Base-by-base conservation (phyloP, 2,113 vertebrate species). In the Tragelaphus imberbis region DNA sequence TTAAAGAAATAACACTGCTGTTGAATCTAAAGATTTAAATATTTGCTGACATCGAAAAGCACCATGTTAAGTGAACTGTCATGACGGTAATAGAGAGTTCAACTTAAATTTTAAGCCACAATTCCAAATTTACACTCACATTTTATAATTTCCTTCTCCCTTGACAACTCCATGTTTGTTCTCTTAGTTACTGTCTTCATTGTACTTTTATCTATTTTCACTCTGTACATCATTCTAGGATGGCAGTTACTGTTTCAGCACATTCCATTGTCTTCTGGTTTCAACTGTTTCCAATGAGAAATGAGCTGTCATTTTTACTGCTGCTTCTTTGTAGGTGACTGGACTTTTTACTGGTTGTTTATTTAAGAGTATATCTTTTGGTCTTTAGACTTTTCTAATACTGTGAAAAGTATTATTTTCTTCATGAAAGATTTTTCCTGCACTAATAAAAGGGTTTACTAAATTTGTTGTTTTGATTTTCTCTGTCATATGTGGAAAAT, bases 131-230 rank as follows among this genome's bases (percentile, higher is more conserved):
- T 90, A 95, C 53, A 77, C 17, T 86, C 53, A 75, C 51, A 68
- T 84, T 92, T 84, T 90, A 93, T 75, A 75, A 12, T 86, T 95
- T 90, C 19, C 68, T 94, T 92, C 80, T 95, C 71, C 81, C 75
- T 94, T 96, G 79, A 84, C 53, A 93, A 96, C 88, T 90, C 79
- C 88, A 88, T 71, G 49, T 95, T n/a, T 63, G 15, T 88, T 80
- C 56, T 59, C 59, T 91, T 81, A 87, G 33, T 94, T 56, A 92
- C 25, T 63, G 65, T 59, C 49, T 92, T 84, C 25, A 84, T 63
- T 90, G 90, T 86, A 93, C 17, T 90, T 85, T 92, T 75, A 87
- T 47, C 59, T 80, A 49, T 87, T 90, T 82, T 90, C 61, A 77
- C 28, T 49, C 71, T 61, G 81, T 55, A 90, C 10, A 90, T 56